These are phyloP conservation scores for Chaetops frenatus DNA, from an alignment of 2,113 vertebrate genomes.

Conservation along the genomic window DNA sequence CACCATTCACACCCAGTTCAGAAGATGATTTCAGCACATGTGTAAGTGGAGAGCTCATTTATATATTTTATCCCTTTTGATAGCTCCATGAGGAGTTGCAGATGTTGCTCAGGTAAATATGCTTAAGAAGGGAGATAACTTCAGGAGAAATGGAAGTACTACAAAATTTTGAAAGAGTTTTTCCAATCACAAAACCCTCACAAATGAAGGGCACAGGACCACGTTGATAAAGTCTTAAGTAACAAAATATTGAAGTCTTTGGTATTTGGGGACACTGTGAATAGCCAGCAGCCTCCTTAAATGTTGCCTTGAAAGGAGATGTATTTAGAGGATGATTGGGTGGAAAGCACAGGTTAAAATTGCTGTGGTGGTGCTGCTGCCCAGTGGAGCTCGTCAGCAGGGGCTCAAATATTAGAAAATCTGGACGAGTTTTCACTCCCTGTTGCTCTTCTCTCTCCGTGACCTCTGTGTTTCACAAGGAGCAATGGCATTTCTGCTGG, in stretches of 20 bases:
- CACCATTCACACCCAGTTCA: background rate
- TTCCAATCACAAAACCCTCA: background rate
- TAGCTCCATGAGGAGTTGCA: background rate
- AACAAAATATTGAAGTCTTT: background rate
- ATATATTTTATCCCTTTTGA: background rate
- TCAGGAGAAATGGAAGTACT: background rate
- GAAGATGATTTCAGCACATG: background rate
- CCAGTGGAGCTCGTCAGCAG: background rate
- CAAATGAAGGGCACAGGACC: background rate
- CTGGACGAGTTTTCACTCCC: background rate
- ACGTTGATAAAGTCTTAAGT: background rate
- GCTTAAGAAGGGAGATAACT: background rate
- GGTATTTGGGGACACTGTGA: fast-evolving
- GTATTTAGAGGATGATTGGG: too few species aligned
- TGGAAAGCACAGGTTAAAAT: background rate
- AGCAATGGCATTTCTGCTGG: background rate
- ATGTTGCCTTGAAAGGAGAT: background rate
- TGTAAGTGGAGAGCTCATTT: background rate
- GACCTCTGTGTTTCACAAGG: background rate
- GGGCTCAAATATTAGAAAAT: background rate
- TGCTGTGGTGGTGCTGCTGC: background rate
- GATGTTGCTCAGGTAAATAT: background rate
- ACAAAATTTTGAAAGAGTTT: background rate
- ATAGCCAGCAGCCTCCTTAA: background rate
- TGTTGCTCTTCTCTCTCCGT: background rate